Base-by-base conservation (phyloP, 1,140 invertebrate species). In the Drosophila tani region DNA sequence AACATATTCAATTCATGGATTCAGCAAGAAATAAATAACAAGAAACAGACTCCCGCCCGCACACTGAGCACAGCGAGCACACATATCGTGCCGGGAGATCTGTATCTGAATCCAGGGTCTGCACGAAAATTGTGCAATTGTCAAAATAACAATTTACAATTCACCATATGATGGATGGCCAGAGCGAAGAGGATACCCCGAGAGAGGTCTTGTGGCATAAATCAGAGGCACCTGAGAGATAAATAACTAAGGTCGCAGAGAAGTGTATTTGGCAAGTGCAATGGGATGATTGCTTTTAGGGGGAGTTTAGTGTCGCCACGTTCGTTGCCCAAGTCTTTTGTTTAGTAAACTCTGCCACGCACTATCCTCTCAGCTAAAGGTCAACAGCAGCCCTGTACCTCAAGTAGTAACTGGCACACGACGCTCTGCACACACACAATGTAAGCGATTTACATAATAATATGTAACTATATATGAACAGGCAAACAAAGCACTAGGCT, bases 241-340 rank as follows among this genome's bases (percentile, higher is more conserved):
- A 29, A 55, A 53, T 40, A 45, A 38, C 19, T 35, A 46, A 57
- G 50, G 53, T n/a, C 65, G 78, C 69, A 71, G 69, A 75, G 59
- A 79, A 70, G 73, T 59, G 64, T 58, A 60, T 53, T 51, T 68
- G 60, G 73, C 69, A 67, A 70, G 66, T 84, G 64, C 76, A 78
- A 49, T 55, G 73, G 62, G 69, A 79, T 27, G 82, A 68, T 82
- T 71, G 53, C 46, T 58, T 73, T 71, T 55, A 66, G 60, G 63
- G 46, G 64, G 77, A 71, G 74, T 74, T 85, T 83, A 69, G 73
- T 53, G 46, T 64, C 81, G 80, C 75, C 81, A 80, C 79, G 87
- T 91, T 91, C 73, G 87, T 87, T 87, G 82, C 87, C 78, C 79
- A 91, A 91, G 88, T 91, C 87, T 91, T 91, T 91, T 87, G 87